Evolutionary conservation across 2,797 vertebrate species (phyloP).

Genomic region (Xiphorhynchus erythropygius): DNA sequence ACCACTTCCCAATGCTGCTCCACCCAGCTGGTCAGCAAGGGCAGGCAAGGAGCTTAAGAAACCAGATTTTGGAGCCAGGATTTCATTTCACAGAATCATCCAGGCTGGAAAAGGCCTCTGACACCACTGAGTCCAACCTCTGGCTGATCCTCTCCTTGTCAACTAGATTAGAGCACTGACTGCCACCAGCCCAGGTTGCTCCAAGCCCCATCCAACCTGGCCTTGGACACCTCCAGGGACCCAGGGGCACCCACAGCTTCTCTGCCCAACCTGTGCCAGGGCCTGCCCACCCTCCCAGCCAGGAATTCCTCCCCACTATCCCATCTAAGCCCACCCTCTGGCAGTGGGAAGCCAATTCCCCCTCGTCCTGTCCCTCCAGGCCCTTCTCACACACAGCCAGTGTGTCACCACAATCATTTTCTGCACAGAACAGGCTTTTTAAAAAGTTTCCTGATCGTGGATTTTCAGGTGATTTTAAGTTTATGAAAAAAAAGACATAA

Average conservation of each 20-base stretch:
- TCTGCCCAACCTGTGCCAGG: neutral
- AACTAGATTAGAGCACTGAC: neutral
- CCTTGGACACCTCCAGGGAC: neutral
- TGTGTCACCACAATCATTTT: neutral
- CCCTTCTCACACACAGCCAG: neutral
- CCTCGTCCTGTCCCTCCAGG: neutral
- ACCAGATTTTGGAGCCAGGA: neutral
- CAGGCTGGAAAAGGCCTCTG: neutral
- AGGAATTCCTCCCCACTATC: fast-evolving
- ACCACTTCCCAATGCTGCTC: neutral
- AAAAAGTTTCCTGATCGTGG: neutral
- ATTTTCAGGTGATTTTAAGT: neutral
- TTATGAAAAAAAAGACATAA: neutral
- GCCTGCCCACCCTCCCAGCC: fast-evolving
- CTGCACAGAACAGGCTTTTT: neutral
- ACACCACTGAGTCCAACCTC: neutral
- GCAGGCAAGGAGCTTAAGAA: neutral
- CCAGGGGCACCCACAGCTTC: neutral
- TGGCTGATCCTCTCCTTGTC: neutral
- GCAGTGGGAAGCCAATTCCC: neutral
- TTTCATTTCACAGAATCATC: neutral
- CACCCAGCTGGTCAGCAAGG: neutral
- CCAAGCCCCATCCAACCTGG: neutral
- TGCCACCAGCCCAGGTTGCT: no score
- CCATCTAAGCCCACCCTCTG: fast-evolving